Evolutionary conservation across 2,113 vertebrate genomes (phyloP).

Genomic region (Psammodynastes pulverulentus): DNA sequence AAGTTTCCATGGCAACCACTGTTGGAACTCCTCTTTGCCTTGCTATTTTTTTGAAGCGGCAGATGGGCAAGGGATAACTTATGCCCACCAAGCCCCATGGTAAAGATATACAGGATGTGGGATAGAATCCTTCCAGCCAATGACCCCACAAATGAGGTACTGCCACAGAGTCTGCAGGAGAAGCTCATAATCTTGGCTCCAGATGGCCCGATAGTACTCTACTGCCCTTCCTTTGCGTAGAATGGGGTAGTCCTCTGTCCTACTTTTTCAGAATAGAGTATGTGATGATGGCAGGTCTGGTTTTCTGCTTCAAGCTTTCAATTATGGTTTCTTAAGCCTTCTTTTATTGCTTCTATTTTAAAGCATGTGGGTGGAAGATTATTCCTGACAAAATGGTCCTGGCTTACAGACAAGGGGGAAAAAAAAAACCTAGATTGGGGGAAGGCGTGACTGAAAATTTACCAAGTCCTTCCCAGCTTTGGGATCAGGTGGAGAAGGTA

Average conservation of each 20-base stretch:
- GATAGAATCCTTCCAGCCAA: background rate
- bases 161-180: background rate
- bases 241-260: background rate
- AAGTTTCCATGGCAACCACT: conserved; percentile 65
- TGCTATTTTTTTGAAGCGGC: conserved; percentile 9
- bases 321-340: background rate
- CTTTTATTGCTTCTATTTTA: background rate
- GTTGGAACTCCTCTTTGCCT: conserved; percentile 56
- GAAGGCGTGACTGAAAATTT: background rate
- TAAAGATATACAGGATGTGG: fast-evolving
- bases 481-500: background rate
- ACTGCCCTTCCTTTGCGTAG: too few relatives aligned
- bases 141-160: background rate
- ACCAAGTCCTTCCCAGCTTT: background rate
- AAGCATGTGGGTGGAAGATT: background rate
- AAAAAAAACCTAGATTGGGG: background rate
- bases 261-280: background rate
- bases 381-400: background rate
- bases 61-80: conserved; percentile 20
- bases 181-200: background rate
- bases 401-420: background rate
- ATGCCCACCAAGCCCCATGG: conserved; percentile 22
- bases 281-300: background rate
- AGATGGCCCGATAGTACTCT: background rate
- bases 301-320: background rate